Evolutionary conservation across 2,888 invertebrate species (phyloP).

Genomic region (Pollenia labialis): DNA sequence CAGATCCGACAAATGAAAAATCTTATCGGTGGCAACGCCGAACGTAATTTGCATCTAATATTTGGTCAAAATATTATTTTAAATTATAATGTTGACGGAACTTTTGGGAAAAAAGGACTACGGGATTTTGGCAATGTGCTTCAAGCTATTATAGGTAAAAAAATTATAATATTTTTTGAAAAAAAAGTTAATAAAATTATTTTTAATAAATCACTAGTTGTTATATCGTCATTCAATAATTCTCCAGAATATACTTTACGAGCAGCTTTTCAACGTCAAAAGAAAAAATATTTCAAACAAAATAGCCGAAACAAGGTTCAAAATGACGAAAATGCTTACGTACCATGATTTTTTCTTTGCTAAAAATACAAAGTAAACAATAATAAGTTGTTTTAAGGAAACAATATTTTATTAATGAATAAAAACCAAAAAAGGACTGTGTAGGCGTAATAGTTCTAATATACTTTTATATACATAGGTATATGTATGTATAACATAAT

Average conservation of each 20-base stretch:
- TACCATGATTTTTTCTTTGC: too few relatives aligned
- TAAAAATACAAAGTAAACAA: too few relatives aligned
- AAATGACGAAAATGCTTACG: too few relatives aligned
- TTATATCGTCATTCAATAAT: neutral
- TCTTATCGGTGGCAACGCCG: neutral
- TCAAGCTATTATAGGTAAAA: too few relatives aligned
- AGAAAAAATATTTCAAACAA: slow-evolving; percentile 22
- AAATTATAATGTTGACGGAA: neutral
- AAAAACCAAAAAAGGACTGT: too few relatives aligned
- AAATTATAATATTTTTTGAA: too few relatives aligned
- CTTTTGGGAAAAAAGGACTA: slow-evolving; percentile 3
- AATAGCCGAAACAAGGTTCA: neutral
- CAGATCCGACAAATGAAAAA: slow-evolving; percentile 1
- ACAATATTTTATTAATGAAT: too few relatives aligned
- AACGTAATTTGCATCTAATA: neutral
- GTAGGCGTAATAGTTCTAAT: too few relatives aligned
- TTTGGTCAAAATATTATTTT: neutral
- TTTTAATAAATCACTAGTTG: neutral
- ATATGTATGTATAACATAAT: too few relatives aligned
- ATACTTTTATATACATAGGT: too few relatives aligned
- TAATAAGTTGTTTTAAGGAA: too few relatives aligned
- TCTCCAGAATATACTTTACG: neutral
- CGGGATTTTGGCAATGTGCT: neutral
- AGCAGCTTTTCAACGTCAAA: slow-evolving; percentile 7
- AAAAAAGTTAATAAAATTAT: too few relatives aligned